A percentile compares a stretch with the other conserved stretches of the same genome.
Evolutionary conservation across 2,113 vertebrate species (phyloP).

Genomic region (Amia ocellicauda): DNA sequence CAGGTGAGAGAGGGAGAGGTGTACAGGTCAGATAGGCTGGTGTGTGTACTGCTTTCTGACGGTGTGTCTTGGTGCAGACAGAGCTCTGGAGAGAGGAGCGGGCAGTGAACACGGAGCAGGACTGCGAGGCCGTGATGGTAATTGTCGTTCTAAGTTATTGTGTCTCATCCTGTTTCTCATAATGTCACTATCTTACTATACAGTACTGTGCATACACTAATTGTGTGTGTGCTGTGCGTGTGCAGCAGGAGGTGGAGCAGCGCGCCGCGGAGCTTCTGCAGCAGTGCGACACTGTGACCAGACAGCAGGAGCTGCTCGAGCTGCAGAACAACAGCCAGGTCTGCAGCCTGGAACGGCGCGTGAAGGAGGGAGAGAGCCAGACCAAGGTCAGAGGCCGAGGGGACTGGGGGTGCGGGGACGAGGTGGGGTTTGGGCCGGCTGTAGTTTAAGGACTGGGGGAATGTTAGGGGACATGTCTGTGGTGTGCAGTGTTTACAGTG

Average conservation of each 20-base stretch:
- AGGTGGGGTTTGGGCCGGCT: too few species aligned
- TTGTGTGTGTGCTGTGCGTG: constrained; percentile 34
- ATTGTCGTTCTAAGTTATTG: neutral
- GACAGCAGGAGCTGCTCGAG: constrained; percentile 70
- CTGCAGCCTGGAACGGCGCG: constrained; percentile 64
- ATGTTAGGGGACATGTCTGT: neutral
- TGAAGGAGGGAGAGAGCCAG: constrained; percentile 73
- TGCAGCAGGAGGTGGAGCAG: constrained; percentile 68
- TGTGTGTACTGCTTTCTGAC: neutral
- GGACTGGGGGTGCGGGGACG: neutral
- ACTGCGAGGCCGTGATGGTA: constrained; percentile 73
- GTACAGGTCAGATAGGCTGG: neutral
- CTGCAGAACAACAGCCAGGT: constrained; percentile 68
- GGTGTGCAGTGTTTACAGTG: neutral
- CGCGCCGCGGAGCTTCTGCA: constrained; percentile 27
- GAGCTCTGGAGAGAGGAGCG: constrained; percentile 61
- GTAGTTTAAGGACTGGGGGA: too few species aligned
- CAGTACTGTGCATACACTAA: too few species aligned
- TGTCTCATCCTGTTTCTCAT: neutral
- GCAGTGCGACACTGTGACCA: constrained; percentile 64
- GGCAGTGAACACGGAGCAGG: constrained; percentile 60
- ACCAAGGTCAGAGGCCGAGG: constrained; percentile 62
- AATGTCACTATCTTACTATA: neutral
- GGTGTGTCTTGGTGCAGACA: constrained; percentile 48
- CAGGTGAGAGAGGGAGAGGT: constrained; percentile 54